Conservation (phyloP, 2,113 vertebrate species). For the Galemys pyrenaicus region DNA sequence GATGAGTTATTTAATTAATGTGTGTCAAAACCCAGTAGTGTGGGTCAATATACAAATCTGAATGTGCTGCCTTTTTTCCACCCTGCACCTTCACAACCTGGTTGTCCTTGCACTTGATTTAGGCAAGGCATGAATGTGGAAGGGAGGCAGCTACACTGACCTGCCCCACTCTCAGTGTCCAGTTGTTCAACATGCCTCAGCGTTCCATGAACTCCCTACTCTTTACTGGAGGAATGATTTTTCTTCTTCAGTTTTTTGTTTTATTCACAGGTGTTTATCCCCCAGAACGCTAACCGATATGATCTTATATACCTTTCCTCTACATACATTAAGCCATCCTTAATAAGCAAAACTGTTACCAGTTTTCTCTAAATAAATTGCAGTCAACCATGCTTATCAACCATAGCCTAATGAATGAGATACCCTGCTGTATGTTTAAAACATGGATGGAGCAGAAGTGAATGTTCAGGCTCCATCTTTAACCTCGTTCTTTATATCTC, state of each 20-base stretch:
- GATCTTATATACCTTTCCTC: not conserved
- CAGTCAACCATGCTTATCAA: conserved; percentile 57
- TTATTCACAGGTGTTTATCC: conserved; percentile 8
- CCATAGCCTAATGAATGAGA: conserved; percentile 48
- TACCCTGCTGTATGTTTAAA: not conserved
- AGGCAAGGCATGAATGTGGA: fast-evolving
- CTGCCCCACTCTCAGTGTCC: no score
- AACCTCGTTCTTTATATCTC: not conserved
- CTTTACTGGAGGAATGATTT: not conserved
- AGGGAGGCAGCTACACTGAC: not conserved
- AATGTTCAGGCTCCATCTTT: not conserved
- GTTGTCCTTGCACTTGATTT: not conserved
- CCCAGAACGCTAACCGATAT: not conserved
- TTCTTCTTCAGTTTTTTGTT: not conserved
- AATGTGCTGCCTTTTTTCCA: not conserved
- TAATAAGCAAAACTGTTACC: conserved; percentile 59
- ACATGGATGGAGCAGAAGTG: not conserved
- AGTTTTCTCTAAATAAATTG: conserved; percentile 65
- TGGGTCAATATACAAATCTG: not conserved
- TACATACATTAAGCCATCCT: conserved; percentile 67
- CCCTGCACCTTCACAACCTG: not conserved
- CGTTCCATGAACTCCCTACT: not conserved
- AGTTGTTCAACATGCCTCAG: no score
- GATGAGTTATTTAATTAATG: not conserved
- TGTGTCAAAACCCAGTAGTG: no score